These are phyloP conservation scores for Clarias pachynema DNA, from an alignment of 2,797 vertebrate genomes.

Conservation along the genomic window DNA sequence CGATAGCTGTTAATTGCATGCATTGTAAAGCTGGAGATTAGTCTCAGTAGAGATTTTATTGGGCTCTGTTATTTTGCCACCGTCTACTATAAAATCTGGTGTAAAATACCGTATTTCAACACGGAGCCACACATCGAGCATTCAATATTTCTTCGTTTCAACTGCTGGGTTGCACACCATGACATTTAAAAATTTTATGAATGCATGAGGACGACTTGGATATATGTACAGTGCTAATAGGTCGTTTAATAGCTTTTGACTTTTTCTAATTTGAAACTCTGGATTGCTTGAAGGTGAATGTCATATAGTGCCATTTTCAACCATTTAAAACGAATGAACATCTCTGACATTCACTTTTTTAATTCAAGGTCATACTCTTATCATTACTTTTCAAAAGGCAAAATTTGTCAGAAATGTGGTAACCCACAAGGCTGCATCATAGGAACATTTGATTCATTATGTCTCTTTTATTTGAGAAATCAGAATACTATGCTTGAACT, in stretches of 20 bases:
- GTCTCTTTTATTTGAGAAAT: neutral
- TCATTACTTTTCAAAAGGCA: neutral
- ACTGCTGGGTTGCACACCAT: neutral
- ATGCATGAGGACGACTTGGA: neutral
- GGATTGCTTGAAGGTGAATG: neutral
- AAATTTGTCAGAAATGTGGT: neutral
- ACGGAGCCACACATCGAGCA: neutral
- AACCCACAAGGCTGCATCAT: neutral
- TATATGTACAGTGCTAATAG: neutral
- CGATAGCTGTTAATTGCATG: conserved; percentile 65
- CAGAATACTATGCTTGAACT: neutral
- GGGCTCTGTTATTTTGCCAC: conserved; percentile 44
- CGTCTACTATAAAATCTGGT: conserved; percentile 15
- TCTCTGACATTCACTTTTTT: neutral
- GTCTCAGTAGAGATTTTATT: conserved; percentile 66
- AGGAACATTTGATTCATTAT: neutral
- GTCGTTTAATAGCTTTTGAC: neutral
- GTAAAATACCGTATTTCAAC: conserved; percentile 26
- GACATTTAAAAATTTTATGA: neutral
- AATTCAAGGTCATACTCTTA: neutral
- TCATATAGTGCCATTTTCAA: neutral
- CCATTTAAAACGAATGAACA: conserved; percentile 6
- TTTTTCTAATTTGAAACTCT: neutral
- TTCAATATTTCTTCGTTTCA: neutral
- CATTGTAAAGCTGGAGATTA: conserved; percentile 57